Conservation (phyloP, 2,113 vertebrate genomes). For the Malurus alboscapulatus region DNA sequence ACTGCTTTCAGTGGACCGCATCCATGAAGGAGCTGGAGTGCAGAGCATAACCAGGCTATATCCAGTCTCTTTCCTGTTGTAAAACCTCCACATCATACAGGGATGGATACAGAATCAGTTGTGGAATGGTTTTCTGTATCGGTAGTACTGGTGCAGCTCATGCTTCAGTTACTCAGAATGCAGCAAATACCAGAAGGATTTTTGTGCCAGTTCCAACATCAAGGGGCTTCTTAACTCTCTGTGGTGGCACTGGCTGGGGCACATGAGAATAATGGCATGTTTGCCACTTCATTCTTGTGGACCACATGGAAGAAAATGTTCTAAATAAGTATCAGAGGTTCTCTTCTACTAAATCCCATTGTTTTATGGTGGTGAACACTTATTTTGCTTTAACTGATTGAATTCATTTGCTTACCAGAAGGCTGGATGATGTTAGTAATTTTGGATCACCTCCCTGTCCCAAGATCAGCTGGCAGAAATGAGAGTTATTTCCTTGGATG, state of each 20-base stretch:
- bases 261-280: constrained; percentile 1
- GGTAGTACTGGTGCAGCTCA: not conserved
- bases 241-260: not conserved
- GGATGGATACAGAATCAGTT: not conserved
- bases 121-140: not conserved
- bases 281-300: constrained; percentile 19
- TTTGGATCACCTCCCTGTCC: constrained; percentile 43
- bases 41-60: not conserved
- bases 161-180: not conserved
- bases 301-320: not conserved
- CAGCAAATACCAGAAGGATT: not conserved
- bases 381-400: not conserved
- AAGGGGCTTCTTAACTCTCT: not conserved
- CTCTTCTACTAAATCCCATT: not conserved
- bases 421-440: constrained; percentile 46
- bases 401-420: constrained; percentile 35
- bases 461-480: constrained; percentile 58
- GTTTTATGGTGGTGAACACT: not conserved
- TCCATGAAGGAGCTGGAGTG: not conserved
- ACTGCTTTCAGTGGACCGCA: not conserved
- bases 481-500: constrained; percentile 58
- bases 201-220: not conserved
- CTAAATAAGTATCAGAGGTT: not conserved
- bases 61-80: not conserved
- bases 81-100: not conserved